Evolutionary conservation across 1,140 invertebrate genomes (phyloP).

Genomic region (Spodoptera litura): DNA sequence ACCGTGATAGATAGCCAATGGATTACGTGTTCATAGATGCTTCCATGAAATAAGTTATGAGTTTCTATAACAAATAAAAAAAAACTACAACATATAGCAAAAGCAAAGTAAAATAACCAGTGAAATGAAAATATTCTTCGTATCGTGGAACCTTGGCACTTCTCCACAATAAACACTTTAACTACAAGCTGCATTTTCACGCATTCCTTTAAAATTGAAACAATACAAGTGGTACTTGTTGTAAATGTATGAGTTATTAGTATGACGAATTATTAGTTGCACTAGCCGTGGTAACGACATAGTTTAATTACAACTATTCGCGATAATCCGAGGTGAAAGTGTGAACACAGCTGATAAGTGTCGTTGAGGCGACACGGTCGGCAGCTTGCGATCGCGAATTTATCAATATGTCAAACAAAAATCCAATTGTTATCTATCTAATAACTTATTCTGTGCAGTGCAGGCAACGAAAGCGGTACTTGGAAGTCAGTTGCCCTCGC

Average conservation of each 20-base stretch:
- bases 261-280: neutral
- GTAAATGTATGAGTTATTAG: neutral
- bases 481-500: neutral
- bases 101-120: too few relatives aligned
- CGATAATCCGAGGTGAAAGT: conserved; percentile 28
- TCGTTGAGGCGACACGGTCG: conserved; percentile 9
- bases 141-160: neutral
- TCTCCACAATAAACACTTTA: neutral
- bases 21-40: too few relatives aligned
- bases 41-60: too few relatives aligned
- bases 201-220: neutral
- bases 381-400: neutral
- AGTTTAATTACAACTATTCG: conserved; percentile 13
- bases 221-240: neutral
- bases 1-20: too few relatives aligned
- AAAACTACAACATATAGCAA: too few relatives aligned
- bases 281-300: neutral
- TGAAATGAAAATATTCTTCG: too few relatives aligned
- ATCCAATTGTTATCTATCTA: conserved; percentile 46
- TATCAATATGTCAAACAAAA: conserved; percentile 29
- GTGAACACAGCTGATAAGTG: conserved; percentile 21
- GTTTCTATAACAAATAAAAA: too few relatives aligned
- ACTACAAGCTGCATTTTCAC: neutral
- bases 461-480: conserved; percentile 2
- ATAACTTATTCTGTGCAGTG: conserved; percentile 22